Percentiles rank a stretch among this genome's conserved stretches.
Conservation (phyloP, 2,888 invertebrate genomes). For the Auanema sp. region DNA sequence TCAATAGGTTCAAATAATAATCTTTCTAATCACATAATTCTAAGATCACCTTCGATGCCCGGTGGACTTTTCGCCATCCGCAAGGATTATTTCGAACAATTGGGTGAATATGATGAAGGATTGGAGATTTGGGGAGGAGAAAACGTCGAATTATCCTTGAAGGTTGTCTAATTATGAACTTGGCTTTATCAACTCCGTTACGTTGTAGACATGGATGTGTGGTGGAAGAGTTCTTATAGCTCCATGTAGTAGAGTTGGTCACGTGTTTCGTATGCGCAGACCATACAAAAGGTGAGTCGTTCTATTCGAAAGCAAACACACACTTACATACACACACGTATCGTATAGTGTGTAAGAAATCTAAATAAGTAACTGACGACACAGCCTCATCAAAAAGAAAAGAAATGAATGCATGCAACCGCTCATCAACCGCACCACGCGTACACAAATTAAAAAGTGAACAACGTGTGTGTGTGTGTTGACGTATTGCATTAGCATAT, state of each 20-base stretch:
- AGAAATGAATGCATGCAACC: too few species aligned
- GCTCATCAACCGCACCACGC: too few species aligned
- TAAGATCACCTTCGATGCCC: conserved; percentile 90
- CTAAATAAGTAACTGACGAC: not conserved
- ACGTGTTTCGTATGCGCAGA: conserved; percentile 95
- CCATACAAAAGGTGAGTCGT: conserved; percentile 79
- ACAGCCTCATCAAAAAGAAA: not conserved
- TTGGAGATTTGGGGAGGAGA: conserved; percentile 99
- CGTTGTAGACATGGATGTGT: conserved; percentile 87
- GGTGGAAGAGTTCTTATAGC: conserved; percentile 91
- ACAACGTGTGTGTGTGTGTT: too few species aligned
- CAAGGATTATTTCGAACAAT: conserved; percentile 91
- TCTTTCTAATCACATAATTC: conserved; percentile 11
- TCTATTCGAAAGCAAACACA: conserved; percentile 67
- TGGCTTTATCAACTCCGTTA: not conserved
- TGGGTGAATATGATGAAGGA: conserved; percentile 96
- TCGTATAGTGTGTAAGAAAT: not conserved
- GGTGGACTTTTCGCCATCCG: conserved; percentile 90
- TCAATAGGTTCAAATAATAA: not conserved
- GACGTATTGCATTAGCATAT: too few species aligned
- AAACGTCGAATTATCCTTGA: conserved; percentile 89
- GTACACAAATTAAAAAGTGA: too few species aligned
- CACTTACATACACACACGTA: conserved; percentile 68
- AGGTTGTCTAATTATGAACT: conserved; percentile 70
- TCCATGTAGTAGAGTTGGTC: conserved; percentile 92